These are phyloP conservation scores for Lophotis ruficrista DNA, from an alignment of 2,113 vertebrate genomes.

Conservation along the genomic window DNA sequence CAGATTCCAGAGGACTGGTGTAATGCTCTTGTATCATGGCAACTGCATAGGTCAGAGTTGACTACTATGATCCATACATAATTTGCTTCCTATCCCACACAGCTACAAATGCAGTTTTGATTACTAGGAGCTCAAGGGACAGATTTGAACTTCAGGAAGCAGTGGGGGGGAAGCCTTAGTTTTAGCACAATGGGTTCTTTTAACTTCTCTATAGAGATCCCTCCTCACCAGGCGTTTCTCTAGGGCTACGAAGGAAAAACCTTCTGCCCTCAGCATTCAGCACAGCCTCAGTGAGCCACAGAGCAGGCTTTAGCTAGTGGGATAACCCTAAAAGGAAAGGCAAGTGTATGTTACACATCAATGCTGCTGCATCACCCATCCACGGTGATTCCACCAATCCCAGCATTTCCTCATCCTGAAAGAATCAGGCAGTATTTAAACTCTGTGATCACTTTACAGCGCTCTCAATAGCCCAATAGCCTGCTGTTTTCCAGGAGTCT, in stretches of 20 bases:
- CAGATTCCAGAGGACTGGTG: constrained; percentile 42
- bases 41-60: constrained; percentile 48
- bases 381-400: not conserved
- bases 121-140: not conserved
- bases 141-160: not conserved
- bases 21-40: constrained; percentile 43
- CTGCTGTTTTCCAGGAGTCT: not conserved
- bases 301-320: not conserved
- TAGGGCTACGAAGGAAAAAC: constrained; percentile 7
- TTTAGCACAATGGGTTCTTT: constrained; percentile 44
- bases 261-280: not conserved
- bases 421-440: not conserved
- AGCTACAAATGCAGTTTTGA: constrained; percentile 56
- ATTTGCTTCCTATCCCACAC: constrained; percentile 38
- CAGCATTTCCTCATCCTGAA: not conserved
- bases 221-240: not conserved
- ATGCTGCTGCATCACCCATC: not conserved
- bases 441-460: not conserved
- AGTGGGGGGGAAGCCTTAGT: not conserved
- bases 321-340: constrained; percentile 54
- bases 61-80: constrained; percentile 39
- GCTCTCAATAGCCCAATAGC: not conserved
- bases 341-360: not conserved
- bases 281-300: not conserved
- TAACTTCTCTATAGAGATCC: not conserved